These are phyloP conservation scores for Cylloceria caligata DNA, from an alignment of 2,888 invertebrate species.

Conservation along the genomic window DNA sequence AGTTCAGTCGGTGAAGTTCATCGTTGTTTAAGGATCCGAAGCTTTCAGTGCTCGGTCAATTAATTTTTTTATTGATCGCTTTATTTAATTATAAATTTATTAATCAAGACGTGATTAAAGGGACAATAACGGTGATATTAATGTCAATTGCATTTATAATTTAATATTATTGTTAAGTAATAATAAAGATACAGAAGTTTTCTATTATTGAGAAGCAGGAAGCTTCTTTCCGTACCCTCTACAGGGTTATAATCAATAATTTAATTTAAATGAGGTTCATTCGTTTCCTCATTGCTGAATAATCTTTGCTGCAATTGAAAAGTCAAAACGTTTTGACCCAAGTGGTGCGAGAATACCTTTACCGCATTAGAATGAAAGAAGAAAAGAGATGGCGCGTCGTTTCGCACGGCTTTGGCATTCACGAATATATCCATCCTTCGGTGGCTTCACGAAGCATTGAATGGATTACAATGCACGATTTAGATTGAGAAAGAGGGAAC, in stretches of 20 bases:
- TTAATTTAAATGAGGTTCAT: not conserved
- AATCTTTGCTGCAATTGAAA: not conserved
- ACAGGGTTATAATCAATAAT: too few species aligned
- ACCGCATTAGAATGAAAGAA: not conserved
- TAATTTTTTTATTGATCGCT: too few species aligned
- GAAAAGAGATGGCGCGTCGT: not conserved
- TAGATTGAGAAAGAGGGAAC: conserved; percentile 63
- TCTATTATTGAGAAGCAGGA: too few species aligned
- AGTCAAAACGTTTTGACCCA: not conserved
- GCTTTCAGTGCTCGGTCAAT: too few species aligned
- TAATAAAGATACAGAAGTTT: too few species aligned
- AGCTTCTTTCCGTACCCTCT: too few species aligned
- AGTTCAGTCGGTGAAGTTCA: not conserved
- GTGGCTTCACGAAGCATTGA: conserved; percentile 16
- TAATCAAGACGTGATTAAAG: too few species aligned
- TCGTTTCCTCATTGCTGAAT: not conserved
- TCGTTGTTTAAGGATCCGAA: too few species aligned
- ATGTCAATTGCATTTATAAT: too few species aligned
- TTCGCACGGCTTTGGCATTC: not conserved
- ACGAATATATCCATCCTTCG: not conserved
- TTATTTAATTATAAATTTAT: too few species aligned
- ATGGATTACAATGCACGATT: conserved; percentile 24
- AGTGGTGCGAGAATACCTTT: not conserved
- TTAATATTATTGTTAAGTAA: too few species aligned
- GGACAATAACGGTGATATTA: too few species aligned